A percentile compares a stretch with the other conserved stretches of the same genome.
phyloP scores from a whole-genome alignment of 2,113 vertebrate species.

The Vombatus ursinus region DNA sequence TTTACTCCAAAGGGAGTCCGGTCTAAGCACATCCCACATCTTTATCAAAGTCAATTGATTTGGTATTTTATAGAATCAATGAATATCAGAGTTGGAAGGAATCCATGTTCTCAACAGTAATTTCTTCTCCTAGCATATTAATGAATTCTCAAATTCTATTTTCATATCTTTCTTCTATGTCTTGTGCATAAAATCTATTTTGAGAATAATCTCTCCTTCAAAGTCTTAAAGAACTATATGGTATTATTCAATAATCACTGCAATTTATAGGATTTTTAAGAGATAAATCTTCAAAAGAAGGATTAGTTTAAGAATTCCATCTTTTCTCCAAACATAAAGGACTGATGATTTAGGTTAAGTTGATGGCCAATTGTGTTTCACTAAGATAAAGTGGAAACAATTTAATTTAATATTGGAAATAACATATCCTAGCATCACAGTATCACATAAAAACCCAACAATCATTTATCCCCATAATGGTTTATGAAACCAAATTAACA shows the following conservation, averaged over 20 bases:
- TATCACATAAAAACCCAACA: background rate
- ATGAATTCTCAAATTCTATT: background rate
- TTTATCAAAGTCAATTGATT: background rate
- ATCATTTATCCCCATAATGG: constrained; percentile 14
- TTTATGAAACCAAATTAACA: constrained; percentile 52
- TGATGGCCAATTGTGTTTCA: constrained; percentile 37
- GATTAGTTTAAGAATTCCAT: constrained; percentile 14
- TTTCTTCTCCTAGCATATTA: background rate
- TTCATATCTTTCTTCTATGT: background rate
- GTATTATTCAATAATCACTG: constrained; percentile 18
- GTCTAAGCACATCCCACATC: background rate
- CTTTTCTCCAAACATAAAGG: background rate
- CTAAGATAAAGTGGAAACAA: constrained; percentile 44
- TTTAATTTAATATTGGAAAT: constrained; percentile 65
- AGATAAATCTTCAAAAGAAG: constrained; percentile 38
- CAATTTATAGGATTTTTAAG: constrained; percentile 11
- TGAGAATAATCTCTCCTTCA: background rate
- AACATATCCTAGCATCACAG: constrained; percentile 43
- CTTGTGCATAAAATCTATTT: constrained; percentile 15
- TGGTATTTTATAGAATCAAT: background rate
- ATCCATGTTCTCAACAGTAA: background rate
- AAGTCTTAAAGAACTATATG: constrained; percentile 4
- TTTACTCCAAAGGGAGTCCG: background rate
- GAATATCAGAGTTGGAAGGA: background rate
- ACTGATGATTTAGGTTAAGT: constrained; percentile 9